These are phyloP conservation scores for Vandiemenella viatica DNA, from an alignment of 2,888 invertebrate genomes.

Conservation along the genomic window DNA sequence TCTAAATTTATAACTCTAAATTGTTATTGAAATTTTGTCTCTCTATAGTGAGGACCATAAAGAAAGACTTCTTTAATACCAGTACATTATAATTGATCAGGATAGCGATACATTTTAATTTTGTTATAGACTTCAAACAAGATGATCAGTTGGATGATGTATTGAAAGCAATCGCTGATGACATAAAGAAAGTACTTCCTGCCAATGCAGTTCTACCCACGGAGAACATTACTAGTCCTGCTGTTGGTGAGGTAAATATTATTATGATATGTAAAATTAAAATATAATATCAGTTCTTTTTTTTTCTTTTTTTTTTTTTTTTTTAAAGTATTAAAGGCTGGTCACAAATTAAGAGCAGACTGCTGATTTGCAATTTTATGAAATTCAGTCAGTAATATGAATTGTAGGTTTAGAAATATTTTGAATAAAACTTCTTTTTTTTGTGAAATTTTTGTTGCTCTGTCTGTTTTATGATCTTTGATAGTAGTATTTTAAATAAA, in stretches of 20 bases:
- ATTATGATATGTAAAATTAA: background rate
- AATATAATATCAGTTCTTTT: background rate
- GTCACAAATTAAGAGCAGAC: background rate
- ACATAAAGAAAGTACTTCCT: slow-evolving; percentile 12
- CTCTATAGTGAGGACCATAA: too few relatives aligned
- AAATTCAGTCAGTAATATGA: background rate
- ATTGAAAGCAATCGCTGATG: slow-evolving; percentile 11
- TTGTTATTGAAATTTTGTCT: too few relatives aligned
- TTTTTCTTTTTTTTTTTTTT: background rate
- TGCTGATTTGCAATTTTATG: background rate
- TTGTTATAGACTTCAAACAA: too few relatives aligned
- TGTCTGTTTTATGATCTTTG: too few relatives aligned
- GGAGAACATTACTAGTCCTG: slow-evolving; percentile 9
- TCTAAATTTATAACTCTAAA: too few relatives aligned
- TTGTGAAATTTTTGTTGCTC: too few relatives aligned
- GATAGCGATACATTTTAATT: too few relatives aligned
- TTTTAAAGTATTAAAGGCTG: background rate
- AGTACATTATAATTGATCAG: too few relatives aligned
- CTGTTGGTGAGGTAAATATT: slow-evolving; percentile 5
- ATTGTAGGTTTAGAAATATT: background rate
- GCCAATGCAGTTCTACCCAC: slow-evolving; percentile 12
- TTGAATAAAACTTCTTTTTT: background rate
- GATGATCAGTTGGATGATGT: slow-evolving; percentile 10
- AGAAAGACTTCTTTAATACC: too few relatives aligned
- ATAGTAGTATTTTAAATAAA: too few relatives aligned